Conservation (phyloP, 2,888 invertebrate species). For the Apodemia duryi region DNA sequence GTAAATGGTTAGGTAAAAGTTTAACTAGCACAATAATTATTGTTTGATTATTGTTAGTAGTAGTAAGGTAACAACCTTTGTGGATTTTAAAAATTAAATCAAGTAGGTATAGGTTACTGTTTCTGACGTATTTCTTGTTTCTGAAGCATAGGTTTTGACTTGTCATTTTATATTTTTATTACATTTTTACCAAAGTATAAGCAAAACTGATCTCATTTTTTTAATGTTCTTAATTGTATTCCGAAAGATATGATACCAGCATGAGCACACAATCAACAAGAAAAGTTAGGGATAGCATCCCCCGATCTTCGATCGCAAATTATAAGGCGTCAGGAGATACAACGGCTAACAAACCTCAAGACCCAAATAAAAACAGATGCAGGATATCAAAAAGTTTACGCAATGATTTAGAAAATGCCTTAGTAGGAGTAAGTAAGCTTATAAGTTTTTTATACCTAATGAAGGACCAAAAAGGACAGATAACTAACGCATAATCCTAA, state of each 20-base stretch:
- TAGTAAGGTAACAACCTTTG: not conserved
- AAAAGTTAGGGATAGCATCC: slow-evolving; percentile 32
- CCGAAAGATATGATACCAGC: not conserved
- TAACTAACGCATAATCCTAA: too few relatives aligned
- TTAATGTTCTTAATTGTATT: not conserved
- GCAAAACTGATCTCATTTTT: not conserved
- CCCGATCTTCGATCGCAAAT: slow-evolving; percentile 27
- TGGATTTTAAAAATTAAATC: not conserved
- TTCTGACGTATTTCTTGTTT: slow-evolving; percentile 6
- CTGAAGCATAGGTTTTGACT: slow-evolving; percentile 14
- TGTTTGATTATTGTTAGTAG: too few relatives aligned
- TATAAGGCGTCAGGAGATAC: slow-evolving; percentile 28
- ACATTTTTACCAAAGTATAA: slow-evolving; percentile 14
- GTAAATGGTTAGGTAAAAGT: too few relatives aligned
- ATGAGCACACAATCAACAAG: slow-evolving; percentile 31
- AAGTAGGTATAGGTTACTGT: slow-evolving; percentile 1
- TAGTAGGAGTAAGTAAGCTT: slow-evolving; percentile 56
- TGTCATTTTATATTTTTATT: slow-evolving; percentile 19
- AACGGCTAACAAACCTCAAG: slow-evolving; percentile 28
- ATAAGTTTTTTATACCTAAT: not conserved
- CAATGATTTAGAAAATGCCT: slow-evolving; percentile 63
- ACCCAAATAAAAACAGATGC: slow-evolving; percentile 41
- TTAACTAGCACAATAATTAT: too few relatives aligned
- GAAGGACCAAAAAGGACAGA: too few relatives aligned
- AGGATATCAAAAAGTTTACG: slow-evolving; percentile 57